These are phyloP conservation scores for Eumacrocentrus americanus DNA, from an alignment of 2,888 invertebrate genomes.

Conservation along the genomic window DNA sequence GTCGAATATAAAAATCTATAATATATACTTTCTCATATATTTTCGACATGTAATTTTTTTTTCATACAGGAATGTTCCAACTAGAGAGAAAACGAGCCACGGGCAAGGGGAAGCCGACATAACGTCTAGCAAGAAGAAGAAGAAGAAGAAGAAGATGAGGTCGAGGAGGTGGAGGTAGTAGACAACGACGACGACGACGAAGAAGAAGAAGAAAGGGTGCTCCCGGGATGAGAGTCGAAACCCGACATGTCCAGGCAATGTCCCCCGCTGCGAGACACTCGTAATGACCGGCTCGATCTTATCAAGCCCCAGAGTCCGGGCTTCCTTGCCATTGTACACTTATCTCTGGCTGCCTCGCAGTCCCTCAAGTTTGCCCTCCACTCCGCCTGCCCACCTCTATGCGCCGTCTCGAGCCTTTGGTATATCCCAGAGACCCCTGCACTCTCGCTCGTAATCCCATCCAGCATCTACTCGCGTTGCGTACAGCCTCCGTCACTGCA, in stretches of 20 bases:
- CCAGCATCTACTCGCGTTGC: constrained; percentile 13
- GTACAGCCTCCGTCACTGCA: constrained; percentile 1
- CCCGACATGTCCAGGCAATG: constrained; percentile 52
- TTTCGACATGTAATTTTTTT: not conserved
- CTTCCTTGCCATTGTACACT: constrained; percentile 51
- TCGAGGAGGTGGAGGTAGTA: constrained; percentile 18
- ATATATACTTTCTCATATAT: too few species aligned
- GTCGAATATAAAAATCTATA: too few species aligned
- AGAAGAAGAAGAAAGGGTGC: constrained; percentile 36
- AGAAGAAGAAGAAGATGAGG: constrained; percentile 28
- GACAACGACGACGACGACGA: constrained; percentile 30
- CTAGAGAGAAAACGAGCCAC: too few species aligned
- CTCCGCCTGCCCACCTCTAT: not conserved
- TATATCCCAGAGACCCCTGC: not conserved
- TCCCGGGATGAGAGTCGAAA: constrained; percentile 50
- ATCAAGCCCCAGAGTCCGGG: constrained; percentile 43
- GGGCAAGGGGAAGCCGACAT: too few species aligned
- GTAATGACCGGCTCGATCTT: constrained; percentile 57
- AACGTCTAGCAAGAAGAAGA: too few species aligned
- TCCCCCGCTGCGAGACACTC: constrained; percentile 55
- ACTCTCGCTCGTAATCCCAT: constrained; percentile 22
- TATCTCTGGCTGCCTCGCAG: constrained; percentile 45
- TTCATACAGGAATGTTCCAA: not conserved
- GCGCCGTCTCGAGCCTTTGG: constrained; percentile 19
- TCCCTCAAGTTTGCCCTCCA: constrained; percentile 5